phyloP scores from a whole-genome alignment of 2,113 vertebrate genomes.

The Sitta europaea region DNA sequence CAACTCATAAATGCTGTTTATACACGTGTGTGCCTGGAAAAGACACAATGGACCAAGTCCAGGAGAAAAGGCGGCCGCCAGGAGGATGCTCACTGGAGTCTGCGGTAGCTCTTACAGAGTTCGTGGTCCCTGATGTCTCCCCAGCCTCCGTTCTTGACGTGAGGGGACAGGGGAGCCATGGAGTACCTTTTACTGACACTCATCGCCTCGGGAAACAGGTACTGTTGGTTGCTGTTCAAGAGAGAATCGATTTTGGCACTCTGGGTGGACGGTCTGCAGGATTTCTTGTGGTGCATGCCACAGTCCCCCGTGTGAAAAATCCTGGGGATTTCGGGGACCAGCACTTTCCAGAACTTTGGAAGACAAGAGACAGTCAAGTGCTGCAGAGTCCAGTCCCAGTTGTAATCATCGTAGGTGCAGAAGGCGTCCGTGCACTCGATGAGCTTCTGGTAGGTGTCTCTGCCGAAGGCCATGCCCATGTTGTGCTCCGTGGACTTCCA shows the following conservation, averaged over 20 bases:
- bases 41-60: constrained; percentile 39
- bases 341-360: constrained; percentile 93
- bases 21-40: constrained; percentile 38
- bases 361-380: constrained; percentile 91
- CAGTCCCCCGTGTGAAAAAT: constrained; percentile 96
- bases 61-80: constrained; percentile 40
- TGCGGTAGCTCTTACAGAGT: constrained; percentile 96
- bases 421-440: constrained; percentile 92
- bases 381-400: constrained; percentile 99
- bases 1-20: constrained; percentile 66
- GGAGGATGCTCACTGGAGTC: constrained; percentile 86
- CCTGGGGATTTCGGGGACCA: constrained; percentile 90
- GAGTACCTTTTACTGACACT: constrained; percentile 85
- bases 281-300: constrained; percentile 96
- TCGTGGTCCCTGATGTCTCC: constrained; percentile 98
- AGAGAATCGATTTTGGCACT: constrained; percentile 91
- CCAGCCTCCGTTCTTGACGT: constrained; percentile 97
- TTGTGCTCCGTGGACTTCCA: constrained; percentile 99
- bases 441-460: constrained; percentile 87
- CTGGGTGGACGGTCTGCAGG: constrained; percentile 87
- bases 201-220: constrained; percentile 89
- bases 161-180: constrained; percentile 84
- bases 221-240: constrained; percentile 84
- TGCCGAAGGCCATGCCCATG: constrained; percentile 92
- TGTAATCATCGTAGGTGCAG: constrained; percentile 98